phyloP scores from a whole-genome alignment of 2,113 vertebrate genomes.

The Poeciliopsis retropinna region DNA sequence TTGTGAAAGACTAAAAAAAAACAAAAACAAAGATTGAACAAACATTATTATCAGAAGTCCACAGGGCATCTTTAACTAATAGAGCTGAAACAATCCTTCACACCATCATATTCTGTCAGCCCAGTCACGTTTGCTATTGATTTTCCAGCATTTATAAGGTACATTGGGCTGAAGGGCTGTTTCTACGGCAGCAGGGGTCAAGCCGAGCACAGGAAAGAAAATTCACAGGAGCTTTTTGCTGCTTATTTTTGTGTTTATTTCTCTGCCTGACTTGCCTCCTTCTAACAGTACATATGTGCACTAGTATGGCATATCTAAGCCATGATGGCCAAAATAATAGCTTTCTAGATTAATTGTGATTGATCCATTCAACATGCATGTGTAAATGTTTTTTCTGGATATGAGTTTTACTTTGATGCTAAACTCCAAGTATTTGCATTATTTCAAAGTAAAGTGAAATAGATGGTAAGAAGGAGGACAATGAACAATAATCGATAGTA shows the following conservation, averaged over 20 bases:
- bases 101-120: slow-evolving; percentile 8
- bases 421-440: slow-evolving; percentile 6
- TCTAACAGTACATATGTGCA: background rate
- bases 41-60: background rate
- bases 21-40: background rate
- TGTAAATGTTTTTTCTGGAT: slow-evolving; percentile 9
- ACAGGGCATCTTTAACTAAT: background rate
- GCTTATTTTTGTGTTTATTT: slow-evolving; percentile 29
- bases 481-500: no score
- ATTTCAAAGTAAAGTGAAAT: background rate
- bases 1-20: background rate
- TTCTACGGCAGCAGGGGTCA: slow-evolving; percentile 44
- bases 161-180: slow-evolving; percentile 18
- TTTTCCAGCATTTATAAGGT: slow-evolving; percentile 26
- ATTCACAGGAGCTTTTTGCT: slow-evolving; percentile 19
- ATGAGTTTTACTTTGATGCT: background rate
- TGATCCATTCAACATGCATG: background rate
- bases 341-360: background rate
- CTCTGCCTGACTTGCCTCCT: slow-evolving; percentile 3
- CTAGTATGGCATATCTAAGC: background rate
- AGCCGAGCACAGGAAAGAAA: slow-evolving; percentile 23
- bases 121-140: slow-evolving; percentile 34
- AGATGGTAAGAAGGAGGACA: no score
- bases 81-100: slow-evolving; percentile 2
- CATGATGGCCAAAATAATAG: slow-evolving; percentile 4